phyloP scores from a whole-genome alignment of 30 jellyfish, hydroid and myxozoan species.

The Catostylus mosaicus region DNA sequence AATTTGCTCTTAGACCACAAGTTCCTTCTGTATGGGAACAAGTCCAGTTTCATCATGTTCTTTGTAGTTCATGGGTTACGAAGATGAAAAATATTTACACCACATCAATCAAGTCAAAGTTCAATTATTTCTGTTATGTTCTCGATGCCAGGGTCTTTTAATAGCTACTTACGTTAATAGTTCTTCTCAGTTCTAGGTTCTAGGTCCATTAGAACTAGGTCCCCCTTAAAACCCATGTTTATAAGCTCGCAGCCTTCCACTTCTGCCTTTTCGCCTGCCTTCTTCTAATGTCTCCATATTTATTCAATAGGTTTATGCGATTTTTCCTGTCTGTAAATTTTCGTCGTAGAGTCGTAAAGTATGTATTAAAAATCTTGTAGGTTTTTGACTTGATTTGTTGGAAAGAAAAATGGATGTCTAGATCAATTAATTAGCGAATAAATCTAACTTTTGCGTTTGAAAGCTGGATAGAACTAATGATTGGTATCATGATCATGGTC shows the following conservation, averaged over 20 bases:
- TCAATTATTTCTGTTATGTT: no score
- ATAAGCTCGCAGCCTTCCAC: neutral
- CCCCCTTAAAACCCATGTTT: no score
- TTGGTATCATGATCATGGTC: neutral
- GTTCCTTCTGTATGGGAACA: no score
- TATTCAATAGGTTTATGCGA: slow-evolving; percentile 47
- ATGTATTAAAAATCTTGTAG: slow-evolving; percentile 55
- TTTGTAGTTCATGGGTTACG: no score
- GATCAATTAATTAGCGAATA: neutral
- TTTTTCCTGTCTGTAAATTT: slow-evolving; percentile 56
- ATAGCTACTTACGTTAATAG: no score
- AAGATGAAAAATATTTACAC: no score
- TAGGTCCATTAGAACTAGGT: no score
- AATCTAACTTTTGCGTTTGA: neutral
- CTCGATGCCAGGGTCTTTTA: no score
- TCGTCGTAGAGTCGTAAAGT: slow-evolving; percentile 55
- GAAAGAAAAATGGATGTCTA: neutral
- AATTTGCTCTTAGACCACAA: no score
- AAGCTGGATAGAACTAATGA: neutral
- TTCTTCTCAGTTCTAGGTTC: no score
- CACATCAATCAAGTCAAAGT: no score
- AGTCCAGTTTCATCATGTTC: no score
- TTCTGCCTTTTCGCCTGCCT: neutral
- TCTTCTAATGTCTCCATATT: neutral
- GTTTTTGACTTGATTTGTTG: slow-evolving; percentile 23